Base-by-base conservation (phyloP, 2,888 invertebrate species). In the Gari tellinella region DNA sequence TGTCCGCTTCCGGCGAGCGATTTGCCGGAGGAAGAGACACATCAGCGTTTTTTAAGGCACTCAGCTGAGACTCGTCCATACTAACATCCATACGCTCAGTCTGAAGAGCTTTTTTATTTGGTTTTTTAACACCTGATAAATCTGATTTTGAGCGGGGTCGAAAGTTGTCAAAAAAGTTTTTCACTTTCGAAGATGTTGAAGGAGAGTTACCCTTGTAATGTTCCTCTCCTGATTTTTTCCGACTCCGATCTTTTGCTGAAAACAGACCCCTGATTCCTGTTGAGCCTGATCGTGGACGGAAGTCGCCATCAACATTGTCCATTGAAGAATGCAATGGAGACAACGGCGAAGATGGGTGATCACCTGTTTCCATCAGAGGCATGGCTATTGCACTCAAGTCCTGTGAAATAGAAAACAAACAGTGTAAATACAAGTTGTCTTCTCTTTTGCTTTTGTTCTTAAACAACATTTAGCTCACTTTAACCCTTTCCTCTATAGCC, bases 311-410 rank as follows among this genome's bases (percentile, higher is more conserved):
- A 1, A 85, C 84, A 8, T 75, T 63, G 72, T 86, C 87, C 43
- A 80, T 72, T 5, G 74, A 77, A 14, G 58, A 68, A 37, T 72
- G 58, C 21, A 57, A 51, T 15, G 53, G 61, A 5, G 76, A 66
- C 17, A 55, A 25, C n/a, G 73, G 64, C 2, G 74, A 66, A 5
- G 55, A 58, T 0, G 78, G 64, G 46, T 55, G 56, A 52, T 69
- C 69, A 1, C 68, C 77, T 2, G 83, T 68, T 46, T 89, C 88
- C 80, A 89, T 75, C 31, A 88, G 74, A 2, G 88, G 89, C 90
- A 91, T 90, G 23, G 90, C 90, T 79, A 90, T 90, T 64, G 90
- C 88, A 82, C 90, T 90, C 62, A 91, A 80, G 65, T 91, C 91
- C 90, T 91, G 87, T 53, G 37, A 23, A 37, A 26, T 12, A 51